Evolutionary conservation across 2,113 vertebrate species (phyloP), one percentile per base, ranked within the genome.

Genomic region (Marcusenius ussheri): DNA sequence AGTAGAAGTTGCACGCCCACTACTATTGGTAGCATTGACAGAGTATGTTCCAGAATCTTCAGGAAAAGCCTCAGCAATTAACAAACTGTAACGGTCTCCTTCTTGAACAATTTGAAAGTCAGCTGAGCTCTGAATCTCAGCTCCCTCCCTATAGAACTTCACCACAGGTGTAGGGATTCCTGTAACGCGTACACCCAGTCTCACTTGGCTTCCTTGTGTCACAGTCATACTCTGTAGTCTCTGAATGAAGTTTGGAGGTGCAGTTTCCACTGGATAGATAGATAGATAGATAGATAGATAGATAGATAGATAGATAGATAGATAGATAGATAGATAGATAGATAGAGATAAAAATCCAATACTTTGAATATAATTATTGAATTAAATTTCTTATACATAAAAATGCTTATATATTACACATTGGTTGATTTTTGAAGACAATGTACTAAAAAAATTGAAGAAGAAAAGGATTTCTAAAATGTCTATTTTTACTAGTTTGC

Each of bases 1-100:
- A 86, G 98, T 99, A 88, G 97, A 99, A 92, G 98, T 99, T 92
- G 98, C 98, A 89, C 98, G 97, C 94, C 98, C 98, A 88, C 98
- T 96, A 46, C 96, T 98, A 94, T 99, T 99, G 90, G 97, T 96
- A 35, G 98, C 98, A 74, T 96, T 99, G 91, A 98, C 98, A 19
- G 98, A 99, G 95, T 99, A 99, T 1, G 97, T 99, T 91, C 98
- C 98, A 92, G 98, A 98, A 95, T 98, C 98, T 96, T 99, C 96
- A 35, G 97, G 97, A 93, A 98, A 98, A 84, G 97, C 97, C 96
- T 99, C 97, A 1, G 96, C 96, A 92, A 99, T 98, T 92, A 98
- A 94, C 95, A 97, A 95, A 95, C 97, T 97, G 95, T 97, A 97
- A 94, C 97, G 96, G 93, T 99, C 97, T 93, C 96, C 97, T 91